These are phyloP conservation scores for Stomorhina lunata DNA, from an alignment of 2,888 invertebrate genomes.

Conservation along the genomic window DNA sequence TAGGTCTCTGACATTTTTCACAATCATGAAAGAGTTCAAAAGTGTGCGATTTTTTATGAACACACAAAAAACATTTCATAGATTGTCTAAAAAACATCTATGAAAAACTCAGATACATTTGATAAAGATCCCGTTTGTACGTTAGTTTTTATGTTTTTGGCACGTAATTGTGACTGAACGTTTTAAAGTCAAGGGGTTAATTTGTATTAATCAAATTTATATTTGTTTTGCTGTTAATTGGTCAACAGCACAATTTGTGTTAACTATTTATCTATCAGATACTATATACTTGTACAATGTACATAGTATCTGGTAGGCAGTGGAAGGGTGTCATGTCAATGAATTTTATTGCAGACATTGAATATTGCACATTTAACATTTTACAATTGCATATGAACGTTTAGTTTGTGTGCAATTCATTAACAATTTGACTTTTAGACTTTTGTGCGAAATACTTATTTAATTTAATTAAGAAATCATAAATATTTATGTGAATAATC, in stretches of 20 bases:
- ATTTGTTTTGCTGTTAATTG: conserved; percentile 36
- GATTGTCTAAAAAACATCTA: too few relatives aligned
- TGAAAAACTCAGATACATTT: too few relatives aligned
- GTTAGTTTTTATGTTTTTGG: neutral
- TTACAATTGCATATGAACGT: neutral
- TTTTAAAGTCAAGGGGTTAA: conserved; percentile 53
- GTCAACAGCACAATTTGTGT: neutral
- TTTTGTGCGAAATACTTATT: neutral
- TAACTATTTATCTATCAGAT: neutral
- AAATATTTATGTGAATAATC: too few relatives aligned
- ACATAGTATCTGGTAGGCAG: too few relatives aligned
- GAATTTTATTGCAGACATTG: conserved; percentile 21
- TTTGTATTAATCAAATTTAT: conserved; percentile 57
- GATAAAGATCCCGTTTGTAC: too few relatives aligned
- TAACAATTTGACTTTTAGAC: neutral
- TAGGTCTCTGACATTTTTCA: neutral
- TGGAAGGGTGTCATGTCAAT: neutral
- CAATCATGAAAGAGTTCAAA: neutral
- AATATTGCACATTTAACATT: neutral
- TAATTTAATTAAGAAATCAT: too few relatives aligned
- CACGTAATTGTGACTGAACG: neutral
- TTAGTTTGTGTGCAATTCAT: neutral
- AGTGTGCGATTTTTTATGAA: neutral
- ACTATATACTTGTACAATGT: neutral
- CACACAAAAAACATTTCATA: too few relatives aligned